Evolutionary conservation across 2,888 invertebrate genomes (phyloP), one percentile per base, ranked within the genome.

Genomic region (Scaptomyza caliginosa): DNA sequence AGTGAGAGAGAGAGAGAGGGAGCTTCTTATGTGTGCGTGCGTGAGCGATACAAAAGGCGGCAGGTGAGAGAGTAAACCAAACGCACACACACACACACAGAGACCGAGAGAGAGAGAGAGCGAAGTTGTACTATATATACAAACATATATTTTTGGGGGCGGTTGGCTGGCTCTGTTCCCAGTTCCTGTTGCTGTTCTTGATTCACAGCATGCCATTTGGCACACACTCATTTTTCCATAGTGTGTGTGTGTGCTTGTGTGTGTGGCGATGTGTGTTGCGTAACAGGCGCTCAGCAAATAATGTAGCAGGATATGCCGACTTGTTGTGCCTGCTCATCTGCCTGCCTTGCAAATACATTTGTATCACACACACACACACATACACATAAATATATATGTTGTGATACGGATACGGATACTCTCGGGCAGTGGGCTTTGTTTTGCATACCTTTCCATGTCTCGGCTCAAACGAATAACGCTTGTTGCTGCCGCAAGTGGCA

Each of bases 221-320:
- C 51, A 36, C 57, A 30, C 51, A 34, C 51, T 39, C 34, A 21
- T 46, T 43, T 52, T 34, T 45, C 3, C 21, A 10, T 42, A n/a
- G 48, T 43, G 43, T 23, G 2, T 21, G n/a, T 42, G 55, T 69
- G 87, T 69, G 68, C 46, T 67, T 67, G 83, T 87, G 87, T 87
- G 83, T 87, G 86, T 71, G 68, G 43, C 59, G 56, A 74, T 78
- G 88, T 83, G 83, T 84, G 83, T 82, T 73, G 70, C 65, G 58
- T 75, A 82, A 48, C 83, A 87, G 83, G 83, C 79, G 83, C 82
- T 5, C 83, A 83, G 83, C 63, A 76, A 81, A 55, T 38, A 52
- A 46, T 4, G 54, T 54, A 16, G 38, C 49, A 66, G 66, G 62
- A 70, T 32, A 32, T 60, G 57, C 46, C 77, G 71, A 75, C 73